Conservation (phyloP, 2,113 vertebrate species). For the Psilopogon haemacephalus region DNA sequence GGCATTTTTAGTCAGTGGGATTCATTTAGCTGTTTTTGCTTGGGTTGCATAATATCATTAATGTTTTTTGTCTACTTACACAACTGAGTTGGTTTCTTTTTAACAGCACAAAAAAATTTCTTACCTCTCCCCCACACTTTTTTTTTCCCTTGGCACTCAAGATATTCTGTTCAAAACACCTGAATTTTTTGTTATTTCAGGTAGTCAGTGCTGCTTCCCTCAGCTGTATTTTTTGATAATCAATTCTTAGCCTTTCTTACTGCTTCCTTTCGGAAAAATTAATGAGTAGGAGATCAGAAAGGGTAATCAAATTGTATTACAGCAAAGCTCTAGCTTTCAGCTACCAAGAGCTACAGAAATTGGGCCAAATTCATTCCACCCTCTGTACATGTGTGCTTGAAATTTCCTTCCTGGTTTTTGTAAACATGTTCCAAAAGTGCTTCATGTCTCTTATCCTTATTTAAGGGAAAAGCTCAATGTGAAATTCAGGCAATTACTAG, state of each 20-base stretch:
- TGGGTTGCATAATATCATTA: background rate
- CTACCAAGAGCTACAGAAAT: conserved; percentile 23
- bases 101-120: background rate
- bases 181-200: background rate
- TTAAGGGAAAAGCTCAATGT: conserved; percentile 16
- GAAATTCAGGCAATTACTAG: conserved; percentile 4
- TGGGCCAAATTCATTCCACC: background rate
- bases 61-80: background rate
- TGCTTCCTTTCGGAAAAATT: background rate
- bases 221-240: conserved; percentile 12
- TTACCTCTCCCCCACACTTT: background rate
- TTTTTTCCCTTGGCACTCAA: background rate
- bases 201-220: background rate
- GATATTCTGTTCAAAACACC: background rate
- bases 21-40: conserved; percentile 10
- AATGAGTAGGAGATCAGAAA: background rate
- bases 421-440: conserved; percentile 3
- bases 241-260: background rate
- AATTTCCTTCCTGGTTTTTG: background rate
- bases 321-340: conserved; percentile 4
- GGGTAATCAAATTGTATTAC: conserved; percentile 39
- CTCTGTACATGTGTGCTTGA: background rate
- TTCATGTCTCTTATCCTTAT: background rate
- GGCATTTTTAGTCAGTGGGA: background rate
- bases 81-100: conserved; percentile 12